Conservation (phyloP, 1,140 invertebrate genomes). For the Kradibia gibbosae region DNA sequence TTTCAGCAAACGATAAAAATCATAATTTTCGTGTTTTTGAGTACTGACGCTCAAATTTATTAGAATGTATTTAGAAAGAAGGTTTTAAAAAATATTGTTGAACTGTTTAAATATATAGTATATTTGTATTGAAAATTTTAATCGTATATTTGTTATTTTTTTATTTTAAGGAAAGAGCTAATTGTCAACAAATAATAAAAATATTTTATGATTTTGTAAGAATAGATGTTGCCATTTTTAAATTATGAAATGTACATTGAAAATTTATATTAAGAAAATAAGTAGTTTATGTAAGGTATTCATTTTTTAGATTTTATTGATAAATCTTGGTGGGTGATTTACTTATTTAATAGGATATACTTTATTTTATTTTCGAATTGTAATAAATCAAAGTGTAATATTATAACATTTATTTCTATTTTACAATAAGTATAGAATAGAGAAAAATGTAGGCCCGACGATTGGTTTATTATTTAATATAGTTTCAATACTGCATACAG, state of each 20-base stretch:
- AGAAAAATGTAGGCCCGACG: neutral
- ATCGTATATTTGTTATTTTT: too few relatives aligned
- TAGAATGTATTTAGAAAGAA: too few relatives aligned
- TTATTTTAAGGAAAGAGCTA: constrained; percentile 36
- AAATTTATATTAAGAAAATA: constrained; percentile 43
- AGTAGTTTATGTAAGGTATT: constrained; percentile 57
- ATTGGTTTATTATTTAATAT: constrained; percentile 10
- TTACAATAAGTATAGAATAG: neutral
- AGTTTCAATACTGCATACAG: neutral
- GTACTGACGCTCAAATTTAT: too few relatives aligned
- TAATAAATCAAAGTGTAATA: neutral
- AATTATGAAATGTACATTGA: neutral
- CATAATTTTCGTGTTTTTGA: too few relatives aligned
- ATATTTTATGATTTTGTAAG: neutral
- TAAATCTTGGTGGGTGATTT: constrained; percentile 16
- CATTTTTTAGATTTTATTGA: constrained; percentile 41
- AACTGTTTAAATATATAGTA: too few relatives aligned
- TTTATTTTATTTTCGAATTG: neutral
- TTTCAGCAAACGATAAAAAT: too few relatives aligned
- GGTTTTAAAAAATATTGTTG: too few relatives aligned
- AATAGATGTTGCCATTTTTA: neutral
- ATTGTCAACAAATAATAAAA: neutral
- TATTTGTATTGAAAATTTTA: too few relatives aligned
- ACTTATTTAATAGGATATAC: neutral
- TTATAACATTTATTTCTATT: neutral